phyloP scores from a whole-genome alignment of 2,797 vertebrate species.

The Phataginus tetradactyla region DNA sequence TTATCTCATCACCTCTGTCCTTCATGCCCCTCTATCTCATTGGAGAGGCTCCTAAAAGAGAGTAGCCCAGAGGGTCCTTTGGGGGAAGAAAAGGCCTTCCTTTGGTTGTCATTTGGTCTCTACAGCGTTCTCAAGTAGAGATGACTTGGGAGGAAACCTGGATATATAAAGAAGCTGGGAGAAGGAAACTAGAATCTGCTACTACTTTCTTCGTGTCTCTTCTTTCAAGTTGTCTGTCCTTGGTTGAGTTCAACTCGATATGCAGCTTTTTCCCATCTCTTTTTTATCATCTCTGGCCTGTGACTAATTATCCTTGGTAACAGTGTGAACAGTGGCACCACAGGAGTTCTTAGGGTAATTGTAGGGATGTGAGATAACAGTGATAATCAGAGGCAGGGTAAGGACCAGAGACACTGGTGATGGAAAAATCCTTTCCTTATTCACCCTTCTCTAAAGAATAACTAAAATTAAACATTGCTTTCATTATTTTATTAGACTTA shows the following conservation, averaged over 20 bases:
- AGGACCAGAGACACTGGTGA: background rate
- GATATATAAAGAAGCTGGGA: background rate
- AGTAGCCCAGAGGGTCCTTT: background rate
- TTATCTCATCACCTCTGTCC: background rate
- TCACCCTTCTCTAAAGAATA: background rate
- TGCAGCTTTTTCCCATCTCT: background rate
- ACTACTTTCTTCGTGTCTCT: background rate
- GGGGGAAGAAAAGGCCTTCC: background rate
- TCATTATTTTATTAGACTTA: background rate
- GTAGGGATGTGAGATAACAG: background rate
- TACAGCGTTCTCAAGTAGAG: slow-evolving; percentile 1
- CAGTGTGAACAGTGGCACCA: background rate
- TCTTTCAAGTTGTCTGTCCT: slow-evolving; percentile 27
- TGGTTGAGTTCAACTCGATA: background rate
- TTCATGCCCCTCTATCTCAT: background rate
- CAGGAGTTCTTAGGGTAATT: slow-evolving; percentile 3
- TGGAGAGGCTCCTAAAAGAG: background rate
- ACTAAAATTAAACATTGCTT: slow-evolving; percentile 12
- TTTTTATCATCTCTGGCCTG: slow-evolving; percentile 13
- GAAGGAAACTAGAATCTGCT: background rate
- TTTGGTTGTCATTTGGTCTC: background rate
- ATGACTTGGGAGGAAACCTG: slow-evolving; percentile 21
- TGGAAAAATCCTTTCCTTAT: background rate
- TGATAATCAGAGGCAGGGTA: background rate
- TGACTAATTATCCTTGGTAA: slow-evolving; percentile 31